These are phyloP conservation scores for Rhinolophus sinicus DNA, from an alignment of 2,113 vertebrate species.

Conservation along the genomic window DNA sequence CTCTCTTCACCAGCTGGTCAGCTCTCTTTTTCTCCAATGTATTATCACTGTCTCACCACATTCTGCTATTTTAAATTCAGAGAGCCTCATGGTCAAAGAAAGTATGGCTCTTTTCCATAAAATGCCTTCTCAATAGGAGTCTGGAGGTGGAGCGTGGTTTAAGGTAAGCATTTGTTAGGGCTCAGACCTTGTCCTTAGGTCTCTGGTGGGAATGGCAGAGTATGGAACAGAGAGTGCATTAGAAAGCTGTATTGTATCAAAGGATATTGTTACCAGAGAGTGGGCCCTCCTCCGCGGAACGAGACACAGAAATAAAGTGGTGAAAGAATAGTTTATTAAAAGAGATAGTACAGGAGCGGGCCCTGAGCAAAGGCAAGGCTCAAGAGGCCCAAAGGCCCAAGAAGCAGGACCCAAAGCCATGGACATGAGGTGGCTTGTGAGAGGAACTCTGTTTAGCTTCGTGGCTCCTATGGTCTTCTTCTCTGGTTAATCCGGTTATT, in stretches of 20 bases:
- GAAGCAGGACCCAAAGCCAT: no score
- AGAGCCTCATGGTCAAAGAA: not conserved
- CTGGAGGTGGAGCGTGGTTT: not conserved
- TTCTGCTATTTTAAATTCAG: conserved; percentile 27
- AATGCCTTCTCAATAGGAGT: not conserved
- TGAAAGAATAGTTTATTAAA: no score
- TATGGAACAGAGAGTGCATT: not conserved
- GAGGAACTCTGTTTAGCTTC: no score
- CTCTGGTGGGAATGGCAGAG: not conserved
- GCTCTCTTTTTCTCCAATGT: not conserved
- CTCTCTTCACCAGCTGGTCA: not conserved
- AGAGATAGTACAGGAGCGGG: no score
- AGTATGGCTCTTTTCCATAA: not conserved
- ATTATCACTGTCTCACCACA: not conserved
- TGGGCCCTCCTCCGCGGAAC: no score
- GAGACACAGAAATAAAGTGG: no score
- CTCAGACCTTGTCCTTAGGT: not conserved
- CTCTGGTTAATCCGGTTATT: no score
- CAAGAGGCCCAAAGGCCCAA: no score
- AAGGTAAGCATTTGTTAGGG: not conserved
- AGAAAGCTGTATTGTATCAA: not conserved
- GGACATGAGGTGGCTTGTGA: no score
- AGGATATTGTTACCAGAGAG: not conserved
- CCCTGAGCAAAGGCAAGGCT: no score
- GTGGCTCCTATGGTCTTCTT: no score